Percentiles rank a stretch among this genome's conserved stretches.
These are phyloP conservation scores for Nothobranchius furzeri DNA, from an alignment of 2,113 vertebrate species.

Conservation along the genomic window DNA sequence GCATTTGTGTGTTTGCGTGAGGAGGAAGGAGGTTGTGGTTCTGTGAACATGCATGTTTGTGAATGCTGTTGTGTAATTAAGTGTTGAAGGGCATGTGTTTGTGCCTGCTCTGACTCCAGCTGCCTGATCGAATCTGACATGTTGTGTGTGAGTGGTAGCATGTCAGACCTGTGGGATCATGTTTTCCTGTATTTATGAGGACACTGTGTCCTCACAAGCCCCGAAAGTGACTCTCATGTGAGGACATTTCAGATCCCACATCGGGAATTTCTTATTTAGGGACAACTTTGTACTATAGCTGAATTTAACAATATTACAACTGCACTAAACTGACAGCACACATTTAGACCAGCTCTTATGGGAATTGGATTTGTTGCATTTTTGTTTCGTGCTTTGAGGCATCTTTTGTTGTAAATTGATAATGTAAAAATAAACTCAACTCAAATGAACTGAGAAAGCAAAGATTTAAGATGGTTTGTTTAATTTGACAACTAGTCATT, in stretches of 20 bases:
- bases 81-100: conserved; percentile 46
- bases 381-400: too few relatives aligned
- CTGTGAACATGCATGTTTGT: conserved; percentile 20
- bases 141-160: conserved; percentile 11
- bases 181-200: conserved; percentile 19
- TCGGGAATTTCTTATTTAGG: too few relatives aligned
- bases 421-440: too few relatives aligned
- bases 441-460: too few relatives aligned
- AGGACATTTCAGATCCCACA: not conserved
- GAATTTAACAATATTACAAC: too few relatives aligned
- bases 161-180: not conserved
- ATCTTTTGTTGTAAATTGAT: too few relatives aligned
- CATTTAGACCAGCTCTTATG: too few relatives aligned
- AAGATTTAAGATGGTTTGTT: too few relatives aligned
- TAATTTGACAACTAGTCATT: too few relatives aligned
- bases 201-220: conserved; percentile 3
- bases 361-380: too few relatives aligned
- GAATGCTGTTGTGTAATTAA: conserved; percentile 33
- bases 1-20: conserved; percentile 3
- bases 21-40: not conserved
- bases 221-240: not conserved
- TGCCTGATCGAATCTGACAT: conserved; percentile 51
- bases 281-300: too few relatives aligned
- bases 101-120: conserved; percentile 10
- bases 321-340: too few relatives aligned